A percentile compares a stretch with the other conserved stretches of the same genome.
These are phyloP conservation scores for Gadus macrocephalus DNA, from an alignment of 2,113 vertebrate species.

Conservation along the genomic window DNA sequence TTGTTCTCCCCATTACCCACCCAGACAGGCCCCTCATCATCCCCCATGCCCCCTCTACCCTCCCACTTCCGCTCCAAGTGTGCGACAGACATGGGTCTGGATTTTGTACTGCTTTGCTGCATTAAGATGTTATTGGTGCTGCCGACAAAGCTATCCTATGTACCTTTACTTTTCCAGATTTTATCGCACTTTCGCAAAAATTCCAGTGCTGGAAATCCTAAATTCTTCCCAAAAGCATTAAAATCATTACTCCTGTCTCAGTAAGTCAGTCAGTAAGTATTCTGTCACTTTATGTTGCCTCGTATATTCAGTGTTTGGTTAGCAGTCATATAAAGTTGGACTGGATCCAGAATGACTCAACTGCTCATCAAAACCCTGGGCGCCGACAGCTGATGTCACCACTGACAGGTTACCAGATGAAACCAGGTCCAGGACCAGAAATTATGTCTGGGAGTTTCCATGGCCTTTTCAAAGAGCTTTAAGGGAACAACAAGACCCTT, in stretches of 20 bases:
- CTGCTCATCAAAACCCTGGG: conserved; percentile 30
- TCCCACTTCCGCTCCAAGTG: not conserved
- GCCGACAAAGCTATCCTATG: conserved; percentile 38
- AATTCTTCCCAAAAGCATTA: not conserved
- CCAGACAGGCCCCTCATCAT: conserved; percentile 11
- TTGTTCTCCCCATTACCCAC: not conserved
- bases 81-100: not conserved
- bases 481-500: conserved; percentile 29
- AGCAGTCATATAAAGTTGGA: conserved; percentile 22
- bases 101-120: conserved; percentile 23
- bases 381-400: conserved; percentile 19
- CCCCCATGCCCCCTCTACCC: conserved; percentile 15
- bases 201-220: not conserved
- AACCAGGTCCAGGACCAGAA: conserved; percentile 5
- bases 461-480: conserved; percentile 8
- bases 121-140: conserved; percentile 32
- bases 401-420: conserved; percentile 28
- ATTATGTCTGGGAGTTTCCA: conserved; percentile 14
- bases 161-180: conserved; percentile 1
- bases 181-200: not conserved
- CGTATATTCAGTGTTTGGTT: conserved; percentile 44
- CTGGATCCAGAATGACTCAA: conserved; percentile 38
- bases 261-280: conserved; percentile 20
- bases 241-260: not conserved
- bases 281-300: conserved; percentile 49